Percentiles rank a stretch among this genome's conserved stretches.
Conservation (phyloP, 2,113 vertebrate species). For the Solea solea region DNA sequence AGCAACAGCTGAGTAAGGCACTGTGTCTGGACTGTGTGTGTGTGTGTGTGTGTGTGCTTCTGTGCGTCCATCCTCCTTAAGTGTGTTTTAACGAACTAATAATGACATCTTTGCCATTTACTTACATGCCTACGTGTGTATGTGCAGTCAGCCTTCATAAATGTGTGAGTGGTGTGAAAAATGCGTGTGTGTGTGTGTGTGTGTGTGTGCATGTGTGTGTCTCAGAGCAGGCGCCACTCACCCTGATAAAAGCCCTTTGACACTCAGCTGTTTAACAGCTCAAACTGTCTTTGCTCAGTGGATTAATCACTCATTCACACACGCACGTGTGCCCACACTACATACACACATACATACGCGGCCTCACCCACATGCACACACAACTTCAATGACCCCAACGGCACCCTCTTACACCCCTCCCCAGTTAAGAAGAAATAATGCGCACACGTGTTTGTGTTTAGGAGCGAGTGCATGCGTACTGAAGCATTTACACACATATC, state of each 20-base stretch:
- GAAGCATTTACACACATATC: constrained; percentile 48
- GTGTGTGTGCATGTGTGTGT: constrained; percentile 27
- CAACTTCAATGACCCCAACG: constrained; percentile 53
- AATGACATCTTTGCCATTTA: constrained; percentile 10
- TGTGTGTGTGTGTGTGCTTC: constrained; percentile 16
- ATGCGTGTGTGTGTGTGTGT: not conserved
- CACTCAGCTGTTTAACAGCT: constrained; percentile 78
- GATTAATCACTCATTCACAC: constrained; percentile 57
- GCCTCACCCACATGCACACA: constrained; percentile 8
- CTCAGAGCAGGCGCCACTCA: constrained; percentile 61
- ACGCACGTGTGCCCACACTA: constrained; percentile 29
- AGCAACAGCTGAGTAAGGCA: constrained; percentile 62
- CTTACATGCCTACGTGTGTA: not conserved
- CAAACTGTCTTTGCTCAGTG: constrained; percentile 69
- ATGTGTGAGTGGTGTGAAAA: constrained; percentile 33
- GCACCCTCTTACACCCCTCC: constrained; percentile 40
- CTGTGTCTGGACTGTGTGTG: constrained; percentile 17
- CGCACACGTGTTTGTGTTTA: constrained; percentile 36
- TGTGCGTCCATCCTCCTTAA: not conserved
- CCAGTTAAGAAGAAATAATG: constrained; percentile 57
- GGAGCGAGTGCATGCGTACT: constrained; percentile 29
- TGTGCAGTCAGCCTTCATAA: constrained; percentile 6
- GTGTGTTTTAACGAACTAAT: constrained; percentile 7
- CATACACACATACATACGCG: constrained; percentile 16
- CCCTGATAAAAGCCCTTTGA: constrained; percentile 77